phyloP scores from a whole-genome alignment of 2,113 vertebrate species.

The Pelecanus crispus region DNA sequence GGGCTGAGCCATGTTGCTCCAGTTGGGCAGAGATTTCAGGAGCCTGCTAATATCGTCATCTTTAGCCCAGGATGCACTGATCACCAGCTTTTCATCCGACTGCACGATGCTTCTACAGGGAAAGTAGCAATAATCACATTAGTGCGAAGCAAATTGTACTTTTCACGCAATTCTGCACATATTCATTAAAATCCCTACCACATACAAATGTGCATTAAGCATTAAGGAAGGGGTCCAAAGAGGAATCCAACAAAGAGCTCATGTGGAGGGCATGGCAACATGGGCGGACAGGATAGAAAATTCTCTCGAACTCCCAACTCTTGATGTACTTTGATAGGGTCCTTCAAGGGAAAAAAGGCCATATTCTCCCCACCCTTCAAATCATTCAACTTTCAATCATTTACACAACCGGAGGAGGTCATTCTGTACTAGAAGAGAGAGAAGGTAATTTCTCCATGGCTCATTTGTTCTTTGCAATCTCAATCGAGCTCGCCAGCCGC shows the following conservation, averaged over 20 bases:
- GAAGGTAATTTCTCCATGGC: neutral
- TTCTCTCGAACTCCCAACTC: neutral
- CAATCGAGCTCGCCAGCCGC: neutral
- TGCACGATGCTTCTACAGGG: slow-evolving; percentile 83
- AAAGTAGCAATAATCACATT: neutral
- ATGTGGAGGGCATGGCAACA: rapidly evolving
- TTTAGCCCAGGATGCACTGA: slow-evolving; percentile 97
- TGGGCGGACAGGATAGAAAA: rapidly evolving
- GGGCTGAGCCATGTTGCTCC: slow-evolving; percentile 93
- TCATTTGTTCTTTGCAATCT: neutral
- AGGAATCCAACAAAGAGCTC: neutral
- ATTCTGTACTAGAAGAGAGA: neutral
- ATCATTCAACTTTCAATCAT: neutral
- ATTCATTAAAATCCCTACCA: rapidly evolving
- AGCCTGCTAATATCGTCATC: slow-evolving; percentile 97
- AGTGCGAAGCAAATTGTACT: neutral
- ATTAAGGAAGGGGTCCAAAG: neutral
- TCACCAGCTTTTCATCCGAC: slow-evolving; percentile 93
- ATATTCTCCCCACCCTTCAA: neutral
- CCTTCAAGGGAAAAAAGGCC: neutral
- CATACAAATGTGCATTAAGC: neutral
- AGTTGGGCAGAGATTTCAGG: slow-evolving; percentile 94
- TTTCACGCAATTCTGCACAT: rapidly evolving
- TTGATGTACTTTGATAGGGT: neutral
- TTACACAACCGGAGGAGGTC: neutral